A percentile compares a stretch with the other conserved stretches of the same genome.
Conservation (phyloP, 2,797 vertebrate genomes). For the Sebastes jordani region DNA sequence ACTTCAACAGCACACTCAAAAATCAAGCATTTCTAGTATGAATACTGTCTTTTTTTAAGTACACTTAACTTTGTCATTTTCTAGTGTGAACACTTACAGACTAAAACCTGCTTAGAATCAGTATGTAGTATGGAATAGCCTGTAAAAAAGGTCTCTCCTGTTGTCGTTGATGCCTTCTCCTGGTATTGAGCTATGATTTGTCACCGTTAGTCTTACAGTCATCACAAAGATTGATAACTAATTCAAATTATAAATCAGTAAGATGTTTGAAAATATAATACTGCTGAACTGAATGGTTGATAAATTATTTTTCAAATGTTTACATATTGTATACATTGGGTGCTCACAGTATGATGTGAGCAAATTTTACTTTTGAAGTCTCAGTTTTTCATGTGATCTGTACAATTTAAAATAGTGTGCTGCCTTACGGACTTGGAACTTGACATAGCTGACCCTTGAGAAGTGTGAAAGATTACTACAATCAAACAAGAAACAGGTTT, state of each 20-base stretch:
- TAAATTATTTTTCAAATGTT: neutral
- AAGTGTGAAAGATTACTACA: constrained; percentile 1
- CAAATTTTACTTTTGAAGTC: neutral
- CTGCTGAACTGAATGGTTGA: neutral
- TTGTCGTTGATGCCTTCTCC: neutral
- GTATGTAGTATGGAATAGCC: neutral
- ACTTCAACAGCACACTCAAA: neutral
- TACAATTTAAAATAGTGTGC: neutral
- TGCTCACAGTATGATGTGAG: neutral
- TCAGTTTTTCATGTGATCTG: neutral
- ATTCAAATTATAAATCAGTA: neutral
- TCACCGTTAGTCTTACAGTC: neutral
- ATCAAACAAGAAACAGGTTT: constrained; percentile 9
- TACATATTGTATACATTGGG: neutral
- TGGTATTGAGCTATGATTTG: neutral
- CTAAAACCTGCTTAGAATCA: neutral
- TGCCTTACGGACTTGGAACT: neutral
- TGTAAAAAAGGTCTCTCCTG: neutral
- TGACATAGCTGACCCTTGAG: neutral
- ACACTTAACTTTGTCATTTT: neutral
- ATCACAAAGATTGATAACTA: neutral
- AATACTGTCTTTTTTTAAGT: neutral
- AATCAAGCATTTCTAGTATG: neutral
- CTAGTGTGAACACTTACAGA: neutral
- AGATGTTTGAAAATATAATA: neutral